Conservation (phyloP, 1,140 invertebrate genomes). For the Drosophila repletoides region DNA sequence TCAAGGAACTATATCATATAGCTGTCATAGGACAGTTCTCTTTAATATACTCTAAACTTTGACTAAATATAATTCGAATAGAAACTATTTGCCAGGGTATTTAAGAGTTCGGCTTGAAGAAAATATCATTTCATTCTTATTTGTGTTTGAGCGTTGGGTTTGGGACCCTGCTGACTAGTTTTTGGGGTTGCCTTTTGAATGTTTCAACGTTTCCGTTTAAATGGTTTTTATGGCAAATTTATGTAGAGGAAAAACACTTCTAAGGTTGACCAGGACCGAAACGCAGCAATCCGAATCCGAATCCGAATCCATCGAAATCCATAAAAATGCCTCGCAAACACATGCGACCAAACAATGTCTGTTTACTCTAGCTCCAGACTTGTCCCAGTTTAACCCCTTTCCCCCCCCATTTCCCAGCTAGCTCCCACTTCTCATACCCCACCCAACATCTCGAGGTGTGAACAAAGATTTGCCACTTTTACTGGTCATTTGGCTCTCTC, state of each 20-base stretch:
- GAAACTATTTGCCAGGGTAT: too few relatives aligned
- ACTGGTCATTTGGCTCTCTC: slow-evolving; percentile 66
- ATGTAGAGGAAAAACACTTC: slow-evolving; percentile 80
- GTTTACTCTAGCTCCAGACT: slow-evolving; percentile 5
- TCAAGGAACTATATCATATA: too few relatives aligned
- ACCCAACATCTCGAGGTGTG: slow-evolving; percentile 47
- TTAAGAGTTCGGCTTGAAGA: too few relatives aligned
- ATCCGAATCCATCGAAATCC: slow-evolving; percentile 67
- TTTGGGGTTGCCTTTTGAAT: slow-evolving; percentile 68
- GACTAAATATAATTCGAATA: too few relatives aligned
- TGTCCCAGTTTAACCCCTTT: background rate
- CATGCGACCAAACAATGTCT: slow-evolving; percentile 46
- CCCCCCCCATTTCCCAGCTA: background rate
- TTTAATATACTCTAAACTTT: too few relatives aligned
- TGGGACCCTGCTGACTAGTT: slow-evolving; percentile 20
- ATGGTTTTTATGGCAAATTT: slow-evolving; percentile 81
- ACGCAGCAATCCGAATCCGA: slow-evolving; percentile 67
- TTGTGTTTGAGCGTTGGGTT: slow-evolving; percentile 1
- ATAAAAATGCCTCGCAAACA: slow-evolving; percentile 73
- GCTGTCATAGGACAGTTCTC: too few relatives aligned
- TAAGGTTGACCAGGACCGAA: slow-evolving; percentile 70
- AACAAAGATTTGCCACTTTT: slow-evolving; percentile 80
- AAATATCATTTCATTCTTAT: too few relatives aligned
- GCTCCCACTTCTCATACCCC: background rate
- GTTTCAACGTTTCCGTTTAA: slow-evolving; percentile 79